phyloP scores from a whole-genome alignment of 35 echinoderm and acorn worm genomes.

The Amphiura filiformis region DNA sequence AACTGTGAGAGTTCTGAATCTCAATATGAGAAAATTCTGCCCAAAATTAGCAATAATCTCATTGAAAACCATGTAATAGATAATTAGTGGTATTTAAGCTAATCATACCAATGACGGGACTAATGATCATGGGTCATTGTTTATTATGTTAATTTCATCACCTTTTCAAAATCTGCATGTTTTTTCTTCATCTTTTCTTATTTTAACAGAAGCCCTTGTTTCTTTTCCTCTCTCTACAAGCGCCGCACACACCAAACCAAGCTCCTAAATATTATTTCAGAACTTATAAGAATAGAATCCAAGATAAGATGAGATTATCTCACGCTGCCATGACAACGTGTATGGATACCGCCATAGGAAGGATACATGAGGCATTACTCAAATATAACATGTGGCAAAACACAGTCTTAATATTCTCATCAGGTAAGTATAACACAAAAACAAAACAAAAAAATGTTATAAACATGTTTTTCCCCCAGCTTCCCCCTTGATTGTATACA shows the following conservation, averaged over 20 bases:
- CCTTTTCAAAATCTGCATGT: not conserved
- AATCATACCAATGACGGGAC: too few species aligned
- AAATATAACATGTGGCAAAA: not conserved
- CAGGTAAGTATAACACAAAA: not conserved
- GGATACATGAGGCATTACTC: slow-evolving; percentile 7
- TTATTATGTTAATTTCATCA: too few species aligned
- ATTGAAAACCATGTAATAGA: too few species aligned
- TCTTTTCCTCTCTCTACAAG: slow-evolving; percentile 39
- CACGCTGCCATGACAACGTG: slow-evolving; percentile 40
- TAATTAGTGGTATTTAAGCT: too few species aligned
- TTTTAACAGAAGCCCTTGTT: slow-evolving; percentile 30
- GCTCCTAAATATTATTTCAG: not conserved
- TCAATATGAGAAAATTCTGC: too few species aligned
- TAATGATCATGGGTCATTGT: too few species aligned
- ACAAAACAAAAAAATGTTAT: too few species aligned
- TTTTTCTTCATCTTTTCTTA: not conserved
- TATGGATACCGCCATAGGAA: slow-evolving; percentile 23
- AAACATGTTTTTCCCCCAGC: too few species aligned
- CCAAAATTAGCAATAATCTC: too few species aligned
- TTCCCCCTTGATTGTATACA: too few species aligned
- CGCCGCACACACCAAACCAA: slow-evolving; percentile 26
- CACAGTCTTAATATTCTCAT: slow-evolving; percentile 35
- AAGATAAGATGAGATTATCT: not conserved
- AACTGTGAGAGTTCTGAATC: too few species aligned
- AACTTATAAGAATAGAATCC: not conserved